Percentiles rank a stretch among this genome's conserved stretches.
Evolutionary conservation across 2,888 invertebrate genomes (phyloP).

Genomic region (Mactromeris polynyma): DNA sequence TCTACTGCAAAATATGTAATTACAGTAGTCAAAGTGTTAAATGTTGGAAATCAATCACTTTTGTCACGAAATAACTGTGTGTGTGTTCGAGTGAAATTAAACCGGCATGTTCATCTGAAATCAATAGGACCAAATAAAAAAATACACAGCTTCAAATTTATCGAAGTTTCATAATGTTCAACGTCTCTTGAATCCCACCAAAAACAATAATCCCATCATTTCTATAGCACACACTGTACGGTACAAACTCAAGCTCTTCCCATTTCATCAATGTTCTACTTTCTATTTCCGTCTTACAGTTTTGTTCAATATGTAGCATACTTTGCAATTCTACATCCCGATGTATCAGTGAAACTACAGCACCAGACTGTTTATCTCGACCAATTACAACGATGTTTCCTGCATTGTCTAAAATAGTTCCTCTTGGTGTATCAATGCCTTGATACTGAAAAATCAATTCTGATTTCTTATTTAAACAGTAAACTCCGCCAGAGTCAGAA

Average conservation of each 20-base stretch:
- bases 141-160: neutral
- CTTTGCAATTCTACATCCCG: constrained; percentile 46
- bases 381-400: constrained; percentile 59
- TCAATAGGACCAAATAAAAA: neutral
- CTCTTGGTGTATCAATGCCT: constrained; percentile 54
- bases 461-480: constrained; percentile 54
- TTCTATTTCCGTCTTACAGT: constrained; percentile 10
- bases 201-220: constrained; percentile 45
- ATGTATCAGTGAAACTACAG: constrained; percentile 45
- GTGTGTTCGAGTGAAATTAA: neutral
- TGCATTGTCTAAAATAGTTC: constrained; percentile 43
- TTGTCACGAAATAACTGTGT: neutral
- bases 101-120: neutral
- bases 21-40: neutral
- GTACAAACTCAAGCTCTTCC: constrained; percentile 64
- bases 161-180: constrained; percentile 58
- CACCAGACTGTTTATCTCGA: constrained; percentile 50
- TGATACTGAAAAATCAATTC: constrained; percentile 52
- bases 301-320: constrained; percentile 46
- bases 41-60: neutral
- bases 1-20: neutral
- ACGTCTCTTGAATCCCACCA: constrained; percentile 58
- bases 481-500: constrained; percentile 47
- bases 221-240: constrained; percentile 56
- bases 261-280: constrained; percentile 52